Base-by-base conservation (phyloP, 2,797 vertebrate species). In the Loris lydekkerianus region DNA sequence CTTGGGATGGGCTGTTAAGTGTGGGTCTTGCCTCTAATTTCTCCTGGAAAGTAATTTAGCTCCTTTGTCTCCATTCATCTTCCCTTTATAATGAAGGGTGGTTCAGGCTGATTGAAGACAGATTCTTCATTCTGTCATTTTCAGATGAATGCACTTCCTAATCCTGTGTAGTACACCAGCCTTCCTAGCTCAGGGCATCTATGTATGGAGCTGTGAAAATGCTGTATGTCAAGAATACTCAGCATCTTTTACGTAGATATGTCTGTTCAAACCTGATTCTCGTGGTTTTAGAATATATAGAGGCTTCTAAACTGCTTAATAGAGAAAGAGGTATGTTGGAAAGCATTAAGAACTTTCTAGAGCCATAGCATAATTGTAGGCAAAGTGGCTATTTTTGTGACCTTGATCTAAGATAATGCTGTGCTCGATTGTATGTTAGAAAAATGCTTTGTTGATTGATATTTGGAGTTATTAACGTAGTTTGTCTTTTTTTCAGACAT, bases 401-500 rank as follows among this genome's bases (percentile, higher is more conserved):
- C 75, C 86, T 96, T 67, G 85, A 65, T 56, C 21, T 77, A 23
- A 72, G 81, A n/a, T 49, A n/a, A 29, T 1, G 9, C 58, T 1
- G 0, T 37, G 7, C 60, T 73, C 23, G 60, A 60, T 23, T n/a
- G 3, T 31, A 10, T 60, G 46, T 31, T 75, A 75, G 46, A 70
- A 84, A 70, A 84, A 80, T 67, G 58, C 80, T 92, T 73, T 67
- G 56, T 78, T 77, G 18, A 85, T 18, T 91, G 91, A 93, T 63
- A 20, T 73, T 23, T 69, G 46, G 53, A 67, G 56, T 88, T 27
- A 43, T 56, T 53, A 49, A 95, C 93, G 83, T 80, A 60, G 53
- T 87, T 20, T 83, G 94, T 94, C 63, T 86, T 95, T 93, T 94
- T 72, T 92, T 96, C 27, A 92, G 94, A 90, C 96, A 92, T 96